phyloP scores from a whole-genome alignment of 2,888 invertebrate species.

The Agrenia bidenticulata region DNA sequence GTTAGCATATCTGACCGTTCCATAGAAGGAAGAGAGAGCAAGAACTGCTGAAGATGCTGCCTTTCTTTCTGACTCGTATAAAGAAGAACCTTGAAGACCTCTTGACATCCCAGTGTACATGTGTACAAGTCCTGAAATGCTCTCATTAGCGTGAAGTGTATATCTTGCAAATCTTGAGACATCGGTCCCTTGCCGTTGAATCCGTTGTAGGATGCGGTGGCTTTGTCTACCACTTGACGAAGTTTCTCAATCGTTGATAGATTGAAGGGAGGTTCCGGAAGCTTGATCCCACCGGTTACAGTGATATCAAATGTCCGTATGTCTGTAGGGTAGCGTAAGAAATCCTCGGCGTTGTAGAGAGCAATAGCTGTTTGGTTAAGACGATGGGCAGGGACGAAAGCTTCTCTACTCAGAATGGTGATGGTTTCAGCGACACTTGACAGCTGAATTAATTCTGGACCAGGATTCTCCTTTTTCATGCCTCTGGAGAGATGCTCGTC shows the following conservation, averaged over 20 bases:
- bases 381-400: conserved; percentile 48
- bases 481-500: conserved; percentile 47
- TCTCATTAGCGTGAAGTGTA: conserved; percentile 38
- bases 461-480: conserved; percentile 28
- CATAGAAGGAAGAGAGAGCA: conserved; percentile 41
- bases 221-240: conserved; percentile 40
- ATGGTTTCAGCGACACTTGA: conserved; percentile 31
- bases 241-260: conserved; percentile 40
- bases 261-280: conserved; percentile 36
- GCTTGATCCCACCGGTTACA: conserved; percentile 31
- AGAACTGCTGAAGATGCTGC: conserved; percentile 42
- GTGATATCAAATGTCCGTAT: conserved; percentile 35
- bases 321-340: conserved; percentile 46
- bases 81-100: conserved; percentile 47
- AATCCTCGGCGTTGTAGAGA: conserved; percentile 45
- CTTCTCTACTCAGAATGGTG: conserved; percentile 40
- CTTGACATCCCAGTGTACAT: conserved; percentile 39
- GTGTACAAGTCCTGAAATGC: conserved; percentile 48
- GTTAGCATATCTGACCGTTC: conserved; percentile 48
- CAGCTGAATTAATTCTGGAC: conserved; percentile 34
- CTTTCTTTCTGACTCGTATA: conserved; percentile 41
- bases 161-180: conserved; percentile 39
- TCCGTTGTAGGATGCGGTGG: conserved; percentile 42
- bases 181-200: conserved; percentile 37
- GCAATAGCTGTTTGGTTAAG: conserved; percentile 47